Evolutionary conservation across 2,797 vertebrate genomes (phyloP), one percentile per base, ranked within the genome.

Genomic region (Hydrocynus forskahlii): DNA sequence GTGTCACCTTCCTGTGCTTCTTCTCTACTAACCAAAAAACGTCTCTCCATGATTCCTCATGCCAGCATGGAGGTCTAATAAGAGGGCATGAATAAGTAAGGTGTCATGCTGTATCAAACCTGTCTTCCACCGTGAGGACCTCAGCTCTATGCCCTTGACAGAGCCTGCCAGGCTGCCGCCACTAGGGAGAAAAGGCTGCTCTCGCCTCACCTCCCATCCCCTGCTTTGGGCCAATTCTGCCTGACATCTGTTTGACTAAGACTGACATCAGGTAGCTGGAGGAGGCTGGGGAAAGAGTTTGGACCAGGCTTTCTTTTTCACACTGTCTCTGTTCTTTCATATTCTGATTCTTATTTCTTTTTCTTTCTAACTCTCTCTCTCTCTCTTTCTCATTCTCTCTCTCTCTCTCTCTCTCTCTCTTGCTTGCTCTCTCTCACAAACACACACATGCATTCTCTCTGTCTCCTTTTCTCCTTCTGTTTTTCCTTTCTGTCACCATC

Each of bases 71-170:
- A 82, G 76, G 77, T 82, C 76, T 86, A 86, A 80, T 81, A 79
- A 86, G 74, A 80, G 73, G n/a, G 48, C 74, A 82, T 80, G 77
- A 86, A 84, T 81, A 80, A 86, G 74, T 74, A 71, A 84, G 62
- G 74, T 82, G 74, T 66, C 74, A 80, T 82, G 80, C 62, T 14
- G 23, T 76, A 76, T 82, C 69, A 81, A 76, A 84, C 69, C 40
- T 80, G 69, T 84, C 82, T 82, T 57, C 70, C 71, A 73, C 75
- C 77, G 19, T 72, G 40, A 78, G 62, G 55, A 55, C 71, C 74
- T 69, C 25, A 66, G 21, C 45, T 17, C 57, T 80, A 64, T 43
- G 60, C 38, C 63, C 63, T 45, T 85, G 77, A 82, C 74, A 80
- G 74, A 74, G 59, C 38, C 82, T 76, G 73, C 59, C 78, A 78